Base-by-base conservation (phyloP, 2,888 invertebrate genomes). In the Pterobdella sp. region DNA sequence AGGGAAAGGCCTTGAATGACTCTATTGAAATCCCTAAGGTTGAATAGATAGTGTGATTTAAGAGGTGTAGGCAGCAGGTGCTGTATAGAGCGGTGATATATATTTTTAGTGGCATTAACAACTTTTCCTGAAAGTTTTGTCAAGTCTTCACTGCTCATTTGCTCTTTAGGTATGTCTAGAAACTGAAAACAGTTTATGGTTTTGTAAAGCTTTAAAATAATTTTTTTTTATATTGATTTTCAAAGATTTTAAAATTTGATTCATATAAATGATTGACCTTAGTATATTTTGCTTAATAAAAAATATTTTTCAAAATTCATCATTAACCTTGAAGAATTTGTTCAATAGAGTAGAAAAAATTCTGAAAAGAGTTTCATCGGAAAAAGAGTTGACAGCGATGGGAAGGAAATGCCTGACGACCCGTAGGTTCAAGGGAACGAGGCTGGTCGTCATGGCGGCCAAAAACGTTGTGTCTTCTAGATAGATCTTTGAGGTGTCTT, bases 401-500 rank as follows among this genome's bases (percentile, higher is more conserved):
- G 94, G 88, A 81, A 90, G 90, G 80, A 90, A 94, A 83, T 95
- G 94, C 29, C 93, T 87, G 35, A 94, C 84, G 84, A 94, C 91
- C 79, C 94, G 86, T 0, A 90, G 88, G 79, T 92, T 93, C 72
- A 94, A 88, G 0, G 93, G 91, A n/a, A 92, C 88, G n/a, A 56
- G n/a, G n/a, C 26, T 56, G n/a, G 60, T 56, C 0, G 92, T 92
- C 86, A 94, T 93, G 0, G 94, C 94, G 29, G 90, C 89, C 68
- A 93, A 85, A 79, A 94, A 89, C 79, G 92, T 87, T 2, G 93
- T 88, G 79, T 94, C 90, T 75, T 72, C 86, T 49, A 94, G 85
- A 74, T 85, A 87, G 26, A 94, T 85, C 79, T 90, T 90, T 0
- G 89, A 87, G 0, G 91, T 92, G 72, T 91, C 91, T 82, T 89